Evolutionary conservation across 2,888 invertebrate species (phyloP), one percentile per base, ranked within the genome.

Genomic region (Xanthostigma xanthostigma): DNA sequence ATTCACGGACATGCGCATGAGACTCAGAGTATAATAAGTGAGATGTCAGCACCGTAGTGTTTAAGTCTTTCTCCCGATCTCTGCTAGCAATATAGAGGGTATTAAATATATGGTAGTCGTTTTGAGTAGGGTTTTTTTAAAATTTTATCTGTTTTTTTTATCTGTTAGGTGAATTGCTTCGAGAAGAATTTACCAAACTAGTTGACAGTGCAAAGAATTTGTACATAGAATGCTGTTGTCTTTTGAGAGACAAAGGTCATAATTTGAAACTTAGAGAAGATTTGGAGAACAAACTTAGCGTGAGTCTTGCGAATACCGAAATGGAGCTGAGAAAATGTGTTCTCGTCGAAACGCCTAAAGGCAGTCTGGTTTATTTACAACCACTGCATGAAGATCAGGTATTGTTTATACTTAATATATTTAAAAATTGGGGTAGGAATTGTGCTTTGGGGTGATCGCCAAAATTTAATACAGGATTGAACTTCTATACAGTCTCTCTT

Each of bases 181-280:
- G 93, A 43, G 74, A 79, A 14, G 78, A 85, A 56, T 77, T 92
- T 40, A 87, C 88, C 0, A 84, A 85, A 53, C 66, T 89, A 59
- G 84, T 88, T 8, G 70, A 73, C 44, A 73, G 72, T 53, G 72
- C 79, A 1, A 72, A 76, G 44, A 76, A 79, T 53, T 67, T 88
- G 8, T 81, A 84, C 54, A 81, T 82, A 60, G 84, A 85, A 59
- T 78, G 84, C n/a, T 81, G 78, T 57, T 72, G 74, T 52, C 67
- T 84, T 53, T 66, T 85, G 35, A 71, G 81, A 45, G 84, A 84
- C 55, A 78, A 82, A 58, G 78, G 76, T 1, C 74, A 79, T 36
- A 76, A 75, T 55, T 63, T 82, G 56, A 77, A 75, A 57, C 61
- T 82, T 49, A 69, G 78, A 42, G 78, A 78, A 57, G 81, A 83